These are phyloP conservation scores for Danio rerio DNA, from an alignment of 2,113 vertebrate genomes.

Conservation along the genomic window DNA sequence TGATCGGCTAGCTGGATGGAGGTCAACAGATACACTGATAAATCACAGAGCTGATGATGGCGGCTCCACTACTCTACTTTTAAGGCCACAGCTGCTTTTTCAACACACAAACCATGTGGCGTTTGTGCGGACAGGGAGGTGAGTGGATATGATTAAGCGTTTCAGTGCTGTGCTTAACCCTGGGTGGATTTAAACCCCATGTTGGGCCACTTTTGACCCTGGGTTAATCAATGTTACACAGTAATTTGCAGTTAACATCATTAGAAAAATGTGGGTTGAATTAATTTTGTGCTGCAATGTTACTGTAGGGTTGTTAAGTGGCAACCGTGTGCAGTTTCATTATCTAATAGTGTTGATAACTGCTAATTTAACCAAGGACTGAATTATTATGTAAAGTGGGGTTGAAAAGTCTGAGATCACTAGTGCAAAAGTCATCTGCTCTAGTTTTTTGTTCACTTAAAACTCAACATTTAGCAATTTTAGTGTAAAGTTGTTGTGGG, in stretches of 20 bases:
- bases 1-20: slow-evolving; percentile 50
- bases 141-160: slow-evolving; percentile 13
- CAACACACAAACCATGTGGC: not conserved
- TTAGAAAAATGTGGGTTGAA: not conserved
- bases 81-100: slow-evolving; percentile 30
- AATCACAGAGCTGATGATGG: slow-evolving; percentile 62
- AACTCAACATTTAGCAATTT: not conserved
- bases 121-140: not conserved
- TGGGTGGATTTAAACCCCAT: not conserved
- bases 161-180: not conserved
- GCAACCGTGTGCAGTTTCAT: not conserved
- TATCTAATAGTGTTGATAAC: not conserved
- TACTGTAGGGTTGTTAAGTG: not conserved
- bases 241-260: not conserved
- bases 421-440: not conserved
- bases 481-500: not conserved
- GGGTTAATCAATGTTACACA: not conserved
- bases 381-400: not conserved
- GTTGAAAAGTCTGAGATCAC: not conserved
- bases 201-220: not conserved
- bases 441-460: not conserved
- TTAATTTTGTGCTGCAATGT: not conserved
- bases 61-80: slow-evolving; percentile 29
- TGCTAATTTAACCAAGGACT: not conserved
- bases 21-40: slow-evolving; percentile 56